phyloP scores from a whole-genome alignment of 2,888 invertebrate genomes.

The Brassicogethes aeneus region DNA sequence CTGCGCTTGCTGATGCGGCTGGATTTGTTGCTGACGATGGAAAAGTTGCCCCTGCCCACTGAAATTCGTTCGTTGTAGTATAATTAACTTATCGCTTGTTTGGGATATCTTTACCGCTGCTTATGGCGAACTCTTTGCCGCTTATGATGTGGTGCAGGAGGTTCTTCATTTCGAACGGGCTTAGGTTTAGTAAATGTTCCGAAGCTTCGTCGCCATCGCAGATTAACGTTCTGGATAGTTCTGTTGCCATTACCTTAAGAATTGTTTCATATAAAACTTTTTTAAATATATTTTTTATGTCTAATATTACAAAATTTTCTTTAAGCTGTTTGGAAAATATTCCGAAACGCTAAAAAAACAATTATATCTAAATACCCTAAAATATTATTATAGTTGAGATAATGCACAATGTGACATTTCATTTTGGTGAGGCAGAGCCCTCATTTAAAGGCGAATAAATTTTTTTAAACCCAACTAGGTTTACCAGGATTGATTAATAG shows the following conservation, averaged over 20 bases:
- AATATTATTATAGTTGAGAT: no score
- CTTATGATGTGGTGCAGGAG: conserved; percentile 95
- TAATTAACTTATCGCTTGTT: background rate
- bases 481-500: no score
- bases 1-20: conserved; percentile 72
- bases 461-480: no score
- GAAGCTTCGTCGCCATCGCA: conserved; percentile 91
- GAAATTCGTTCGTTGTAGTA: conserved; percentile 21
- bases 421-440: no score
- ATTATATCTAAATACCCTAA: no score
- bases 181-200: conserved; percentile 90
- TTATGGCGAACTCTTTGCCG: conserved; percentile 94
- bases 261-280: no score
- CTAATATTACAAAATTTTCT: no score
- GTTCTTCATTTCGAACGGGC: conserved; percentile 99
- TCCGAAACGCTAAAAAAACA: no score
- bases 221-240: conserved; percentile 81
- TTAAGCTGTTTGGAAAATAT: no score
- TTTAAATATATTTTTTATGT: no score
- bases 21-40: conserved; percentile 81
- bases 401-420: no score
- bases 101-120: conserved; percentile 56
- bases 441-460: no score
- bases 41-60: conserved; percentile 81
- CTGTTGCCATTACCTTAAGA: conserved; percentile 96